Evolutionary conservation across 2,113 vertebrate species (phyloP).

Genomic region (Gnathonemus longibarbis): DNA sequence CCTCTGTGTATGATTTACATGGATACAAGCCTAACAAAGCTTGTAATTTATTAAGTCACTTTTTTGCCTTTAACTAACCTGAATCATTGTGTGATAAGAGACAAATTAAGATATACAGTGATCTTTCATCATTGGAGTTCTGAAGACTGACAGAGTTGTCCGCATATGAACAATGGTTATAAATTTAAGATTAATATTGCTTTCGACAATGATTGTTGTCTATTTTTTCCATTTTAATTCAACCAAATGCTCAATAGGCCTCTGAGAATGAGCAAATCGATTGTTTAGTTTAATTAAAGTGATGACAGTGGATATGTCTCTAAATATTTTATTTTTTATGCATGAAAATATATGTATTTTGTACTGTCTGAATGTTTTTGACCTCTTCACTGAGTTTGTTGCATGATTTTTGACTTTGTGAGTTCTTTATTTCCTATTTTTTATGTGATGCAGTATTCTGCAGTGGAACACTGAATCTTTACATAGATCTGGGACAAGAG

Average conservation of each 20-base stretch:
- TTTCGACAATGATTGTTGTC: neutral
- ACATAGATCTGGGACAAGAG: neutral
- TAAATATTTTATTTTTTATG: neutral
- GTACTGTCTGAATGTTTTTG: neutral
- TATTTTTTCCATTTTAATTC: neutral
- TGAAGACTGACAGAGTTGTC: neutral
- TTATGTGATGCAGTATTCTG: neutral
- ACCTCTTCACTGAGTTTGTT: neutral
- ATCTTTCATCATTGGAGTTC: neutral
- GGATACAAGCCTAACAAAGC: neutral
- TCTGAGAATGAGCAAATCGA: neutral
- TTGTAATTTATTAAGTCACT: neutral
- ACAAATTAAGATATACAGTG: neutral
- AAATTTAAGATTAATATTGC: neutral
- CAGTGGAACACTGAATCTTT: neutral
- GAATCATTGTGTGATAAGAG: neutral
- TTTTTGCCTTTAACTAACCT: neutral
- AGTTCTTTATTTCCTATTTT: neutral
- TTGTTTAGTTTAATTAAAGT: neutral
- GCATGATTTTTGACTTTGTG: neutral
- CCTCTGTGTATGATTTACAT: constrained; percentile 2
- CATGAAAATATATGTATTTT: neutral
- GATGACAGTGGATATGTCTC: neutral
- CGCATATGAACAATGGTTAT: neutral
- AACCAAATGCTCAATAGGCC: neutral